Base-by-base conservation (phyloP, 2,113 vertebrate genomes). In the Rhynchopsitta pachyrhyncha region DNA sequence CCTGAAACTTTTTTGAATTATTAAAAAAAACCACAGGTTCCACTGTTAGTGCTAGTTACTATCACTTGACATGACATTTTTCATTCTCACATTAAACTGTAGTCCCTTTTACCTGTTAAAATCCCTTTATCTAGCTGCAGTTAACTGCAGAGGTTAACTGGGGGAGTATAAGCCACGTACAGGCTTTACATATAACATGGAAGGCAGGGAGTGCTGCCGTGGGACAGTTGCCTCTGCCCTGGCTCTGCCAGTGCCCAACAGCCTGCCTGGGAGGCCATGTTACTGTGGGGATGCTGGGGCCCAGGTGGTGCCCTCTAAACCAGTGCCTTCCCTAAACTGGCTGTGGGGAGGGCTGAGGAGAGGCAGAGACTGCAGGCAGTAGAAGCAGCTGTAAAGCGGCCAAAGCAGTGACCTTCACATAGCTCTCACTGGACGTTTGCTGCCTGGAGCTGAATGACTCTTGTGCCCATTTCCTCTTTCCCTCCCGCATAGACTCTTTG, bases 381-480 rank as follows among this genome's bases (percentile, higher is more conserved):
- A 67, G 82, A 29, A 88, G 42, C 93, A 97, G 91, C 93, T 96
- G 96, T 86, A 18, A 15, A 96, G 76, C 27, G 1, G 60, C 82
- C 71, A 77, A 6, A 78, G 88, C 66, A 14, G 44, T 86, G 90
- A 93, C 93, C 86, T 94, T 92, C 50, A 37, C 1, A 3, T 52
- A 39, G 67, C 37, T 73, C 3, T 29, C 3, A 1, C 82, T 62
- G 87, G 78, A 22, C 0, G 0, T 60, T 87, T 0, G 0, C 93
- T 94, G 89, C 95, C 90, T 78, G 82, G 42, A 83, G 95, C 92
- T 80, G 63, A 74, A 29, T 27, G 37, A 15, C 23, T 83, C 19
- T 8, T 11, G 28, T 39, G 37, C 35, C 10, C 17, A 4, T 62
- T 92, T 37, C 29, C 76, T 74, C 49, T 46, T 68, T 79, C 25